phyloP scores from a whole-genome alignment of 2,797 vertebrate species.

The Somateria mollissima region DNA sequence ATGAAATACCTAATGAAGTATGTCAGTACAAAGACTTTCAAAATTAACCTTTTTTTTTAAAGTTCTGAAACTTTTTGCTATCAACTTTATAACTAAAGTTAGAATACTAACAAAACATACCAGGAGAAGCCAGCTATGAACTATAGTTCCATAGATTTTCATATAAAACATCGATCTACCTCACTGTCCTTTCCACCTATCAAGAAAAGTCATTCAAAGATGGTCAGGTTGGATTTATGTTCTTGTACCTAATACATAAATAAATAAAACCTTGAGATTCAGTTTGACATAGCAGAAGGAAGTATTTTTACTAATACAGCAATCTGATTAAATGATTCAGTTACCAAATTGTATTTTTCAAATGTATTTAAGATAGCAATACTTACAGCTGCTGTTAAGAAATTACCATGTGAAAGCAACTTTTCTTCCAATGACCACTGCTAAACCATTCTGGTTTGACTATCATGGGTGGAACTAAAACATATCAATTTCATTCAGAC shows the following conservation, averaged over 20 bases:
- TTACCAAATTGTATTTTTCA: background rate
- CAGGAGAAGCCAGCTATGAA: background rate
- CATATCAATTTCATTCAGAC: background rate
- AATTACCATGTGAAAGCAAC: background rate
- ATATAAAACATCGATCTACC: background rate
- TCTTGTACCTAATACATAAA: background rate
- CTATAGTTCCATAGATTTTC: background rate
- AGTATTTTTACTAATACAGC: background rate
- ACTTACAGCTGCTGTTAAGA: background rate
- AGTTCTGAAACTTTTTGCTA: background rate
- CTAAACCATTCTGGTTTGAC: background rate
- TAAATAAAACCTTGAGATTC: background rate
- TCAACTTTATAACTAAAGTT: background rate
- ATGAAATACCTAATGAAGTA: background rate
- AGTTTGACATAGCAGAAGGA: background rate
- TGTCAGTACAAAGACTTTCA: background rate
- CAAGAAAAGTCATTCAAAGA: background rate
- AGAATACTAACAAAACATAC: background rate
- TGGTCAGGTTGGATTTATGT: background rate
- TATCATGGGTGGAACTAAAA: background rate
- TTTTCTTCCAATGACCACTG: background rate
- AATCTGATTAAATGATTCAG: background rate
- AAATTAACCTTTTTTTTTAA: background rate
- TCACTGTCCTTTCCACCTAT: background rate
- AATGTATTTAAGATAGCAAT: background rate